Base-by-base conservation (phyloP, 2,888 invertebrate genomes). In the Drosophila putrida region DNA sequence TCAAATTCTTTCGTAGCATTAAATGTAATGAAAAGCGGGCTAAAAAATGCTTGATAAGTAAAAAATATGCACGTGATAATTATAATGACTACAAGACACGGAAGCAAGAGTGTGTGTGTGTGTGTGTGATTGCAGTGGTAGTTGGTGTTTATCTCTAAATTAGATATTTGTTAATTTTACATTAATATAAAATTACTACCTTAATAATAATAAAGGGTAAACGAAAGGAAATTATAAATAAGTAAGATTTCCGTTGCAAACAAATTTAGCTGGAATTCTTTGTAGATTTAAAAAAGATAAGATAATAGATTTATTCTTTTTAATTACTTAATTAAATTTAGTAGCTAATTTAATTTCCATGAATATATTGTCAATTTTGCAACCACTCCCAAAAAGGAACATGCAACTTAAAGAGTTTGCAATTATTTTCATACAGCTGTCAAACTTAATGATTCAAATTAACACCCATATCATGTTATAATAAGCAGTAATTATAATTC, bases 1-100 rank as follows among this genome's bases (percentile, higher is more conserved):
- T 84, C 88, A 84, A 88, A 84, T 84, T 84, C 88, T 76, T 84
- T 82, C 78, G 78, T 76, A 70, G 88, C 86, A 84, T 84, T 84
- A 84, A 85, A 88, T 84, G 83, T 84, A 84, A 84, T 88, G 86
- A 82, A 84, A 84, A 88, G 86, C 85, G 74, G 88, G 64, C 69
- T 80, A 66, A 75, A 82, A 82, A 85, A 85, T 88, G 87, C 82
- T 50, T 39, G 59, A 78, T 78, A 80, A 74, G 67, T 80, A 65
- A 47, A 70, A 80, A 78, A 73, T 75, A 80, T 82, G 69, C 82
- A 70, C 68, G 82, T 80, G 83, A 78, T 88, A 84, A 88, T 88
- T 84, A 85, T 84, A 84, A 84, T 84, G 76, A 71, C 75, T 65
- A 68, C 57, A 51, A 67, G 88, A 82, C 83, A 84, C 80, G 83